Evolutionary conservation across 2,888 invertebrate species (phyloP), one percentile per base, ranked within the genome.

Genomic region (Nephrotoma guestfalica): DNA sequence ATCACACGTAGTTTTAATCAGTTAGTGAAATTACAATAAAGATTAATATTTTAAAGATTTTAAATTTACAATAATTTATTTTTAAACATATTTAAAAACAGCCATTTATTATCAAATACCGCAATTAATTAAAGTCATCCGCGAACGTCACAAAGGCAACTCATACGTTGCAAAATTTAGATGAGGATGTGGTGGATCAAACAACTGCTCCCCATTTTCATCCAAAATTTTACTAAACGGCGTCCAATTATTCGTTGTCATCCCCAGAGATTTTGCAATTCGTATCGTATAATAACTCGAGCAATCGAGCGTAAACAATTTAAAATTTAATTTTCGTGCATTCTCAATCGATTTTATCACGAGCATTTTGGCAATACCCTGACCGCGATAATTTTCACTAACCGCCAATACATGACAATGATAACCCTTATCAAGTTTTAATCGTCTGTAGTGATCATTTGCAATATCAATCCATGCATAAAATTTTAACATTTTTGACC

Each of bases 401-500:
- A 84, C 84, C 84, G 84, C 84, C 42, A 84, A 84, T 42, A n/a
- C 42, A 84, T 84, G 84, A 15, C 41, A 41, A 41, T 84, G 84
- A 84, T 41, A 42, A 84, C 42, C n/a, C 42, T 84, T 84, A 41
- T 84, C 42, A 41, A 84, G 41, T 41, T 84, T 84, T 2, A 84
- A 15, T 41, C 84, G 84, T 7, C n/a, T 84, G 4, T 41, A 84
- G 15, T 41, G 42, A 41, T 84, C 42, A 3, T 6, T 42, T 7
- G 2, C 6, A 0, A 41, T n/a, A 84, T 84, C 41, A 84, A 84
- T 42, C 84, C 84, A 84, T 15, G 41, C 13, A 84, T 84, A 84
- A 84, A 84, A 84, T 84, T 84, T 15, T 15, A 84, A 41, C 84
- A 84, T 84, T 84, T 84, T 84, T 84, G 41, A 41, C 84, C 84